These are phyloP conservation scores for Chaenocephalus aceratus DNA, from an alignment of 2,113 vertebrate genomes.

Conservation along the genomic window DNA sequence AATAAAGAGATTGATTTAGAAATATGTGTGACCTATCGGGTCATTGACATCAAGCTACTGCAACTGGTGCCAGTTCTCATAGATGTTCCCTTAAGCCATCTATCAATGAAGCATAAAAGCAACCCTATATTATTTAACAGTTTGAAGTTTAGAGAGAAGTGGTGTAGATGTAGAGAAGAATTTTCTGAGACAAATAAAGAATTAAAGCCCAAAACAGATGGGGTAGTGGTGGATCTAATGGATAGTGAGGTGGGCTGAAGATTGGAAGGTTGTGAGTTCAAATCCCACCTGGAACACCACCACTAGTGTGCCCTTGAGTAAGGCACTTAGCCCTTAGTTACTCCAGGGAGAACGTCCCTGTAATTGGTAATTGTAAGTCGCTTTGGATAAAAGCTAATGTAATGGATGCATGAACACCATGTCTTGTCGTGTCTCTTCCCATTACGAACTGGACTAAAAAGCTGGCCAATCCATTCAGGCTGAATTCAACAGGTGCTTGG, in stretches of 20 bases:
- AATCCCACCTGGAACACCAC: too few relatives aligned
- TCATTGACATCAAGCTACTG: slow-evolving; percentile 47
- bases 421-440: neutral
- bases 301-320: too few relatives aligned
- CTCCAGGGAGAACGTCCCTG: too few relatives aligned
- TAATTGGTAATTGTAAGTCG: too few relatives aligned
- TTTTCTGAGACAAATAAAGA: slow-evolving; percentile 14
- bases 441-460: slow-evolving; percentile 3
- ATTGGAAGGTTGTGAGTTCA: too few relatives aligned
- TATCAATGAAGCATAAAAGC: neutral
- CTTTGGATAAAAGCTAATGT: too few relatives aligned
- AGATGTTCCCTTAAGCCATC: slow-evolving; percentile 9
- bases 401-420: neutral
- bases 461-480: slow-evolving; percentile 16
- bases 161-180: too few relatives aligned
- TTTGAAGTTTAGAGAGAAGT: slow-evolving; percentile 3
- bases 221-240: too few relatives aligned
- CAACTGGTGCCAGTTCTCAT: slow-evolving; percentile 51
- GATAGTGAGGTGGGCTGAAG: too few relatives aligned
- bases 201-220: neutral
- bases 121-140: slow-evolving; percentile 5
- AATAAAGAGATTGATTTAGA: slow-evolving; percentile 61
- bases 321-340: too few relatives aligned
- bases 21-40: slow-evolving; percentile 37
- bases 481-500: slow-evolving; percentile 31